phyloP scores from a whole-genome alignment of 2,113 vertebrate species.

The Petroica traversi region DNA sequence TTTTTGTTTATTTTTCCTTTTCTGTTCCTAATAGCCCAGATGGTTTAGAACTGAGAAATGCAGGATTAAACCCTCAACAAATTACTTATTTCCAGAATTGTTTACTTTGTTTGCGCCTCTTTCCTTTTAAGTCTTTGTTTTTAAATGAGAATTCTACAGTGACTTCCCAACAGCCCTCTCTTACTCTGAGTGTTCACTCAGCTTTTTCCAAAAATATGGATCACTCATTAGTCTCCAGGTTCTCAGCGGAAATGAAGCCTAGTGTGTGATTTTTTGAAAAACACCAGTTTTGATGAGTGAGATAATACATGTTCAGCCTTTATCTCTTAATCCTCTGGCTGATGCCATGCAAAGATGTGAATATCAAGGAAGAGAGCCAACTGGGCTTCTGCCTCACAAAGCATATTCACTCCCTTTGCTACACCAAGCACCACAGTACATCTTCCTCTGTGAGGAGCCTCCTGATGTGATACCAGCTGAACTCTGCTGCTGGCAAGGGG shows the following conservation, averaged over 20 bases:
- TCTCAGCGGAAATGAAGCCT: not conserved
- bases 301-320: not conserved
- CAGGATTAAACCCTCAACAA: not conserved
- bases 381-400: not conserved
- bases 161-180: not conserved
- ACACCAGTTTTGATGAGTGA: not conserved
- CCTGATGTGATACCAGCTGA: not conserved
- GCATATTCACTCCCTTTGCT: not conserved
- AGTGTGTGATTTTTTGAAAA: not conserved
- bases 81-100: not conserved
- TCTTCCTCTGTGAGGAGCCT: not conserved
- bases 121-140: not conserved
- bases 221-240: not conserved
- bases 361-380: not conserved
- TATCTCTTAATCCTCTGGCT: not conserved
- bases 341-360: not conserved
- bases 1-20: not conserved
- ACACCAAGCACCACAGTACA: not conserved
- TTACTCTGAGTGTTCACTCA: not conserved
- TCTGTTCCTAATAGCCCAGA: not conserved
- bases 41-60: not conserved
- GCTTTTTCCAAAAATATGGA: not conserved
- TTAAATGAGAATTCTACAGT: not conserved
- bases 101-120: not conserved
- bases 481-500: not conserved